These are phyloP conservation scores for Oxyruncus cristatus DNA, from an alignment of 2,113 vertebrate species.

Conservation along the genomic window DNA sequence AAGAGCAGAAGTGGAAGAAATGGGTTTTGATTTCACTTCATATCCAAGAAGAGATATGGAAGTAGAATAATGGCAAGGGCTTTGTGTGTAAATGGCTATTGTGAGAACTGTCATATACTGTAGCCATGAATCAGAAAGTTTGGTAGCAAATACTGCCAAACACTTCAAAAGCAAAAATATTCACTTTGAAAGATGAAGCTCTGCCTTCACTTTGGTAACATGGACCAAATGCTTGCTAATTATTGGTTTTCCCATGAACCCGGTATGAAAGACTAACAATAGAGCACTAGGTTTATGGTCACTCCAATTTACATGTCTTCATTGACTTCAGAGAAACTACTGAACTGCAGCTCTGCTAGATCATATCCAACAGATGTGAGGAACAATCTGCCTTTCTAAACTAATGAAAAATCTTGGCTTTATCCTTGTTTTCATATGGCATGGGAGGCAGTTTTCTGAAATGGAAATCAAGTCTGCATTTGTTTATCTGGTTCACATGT, in stretches of 20 bases:
- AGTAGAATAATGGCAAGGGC: conserved; percentile 3
- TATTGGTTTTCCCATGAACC: not conserved
- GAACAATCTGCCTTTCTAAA: not conserved
- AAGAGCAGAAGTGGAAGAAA: conserved; percentile 21
- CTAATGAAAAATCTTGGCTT: not conserved
- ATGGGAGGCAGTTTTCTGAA: not conserved
- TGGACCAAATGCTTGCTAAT: not conserved
- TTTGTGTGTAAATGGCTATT: not conserved
- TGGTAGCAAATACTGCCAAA: not conserved
- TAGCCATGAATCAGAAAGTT: not conserved
- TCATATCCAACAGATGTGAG: not conserved
- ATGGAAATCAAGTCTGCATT: not conserved
- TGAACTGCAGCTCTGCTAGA: not conserved
- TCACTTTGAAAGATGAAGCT: not conserved
- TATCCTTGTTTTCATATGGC: not conserved
- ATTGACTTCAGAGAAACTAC: not conserved
- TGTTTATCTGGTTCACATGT: not conserved
- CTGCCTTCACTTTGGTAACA: not conserved
- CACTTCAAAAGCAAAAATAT: not conserved
- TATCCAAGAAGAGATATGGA: conserved; percentile 11
- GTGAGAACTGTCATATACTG: not conserved
- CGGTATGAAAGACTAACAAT: not conserved
- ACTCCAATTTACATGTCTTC: not conserved
- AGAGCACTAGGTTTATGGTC: not conserved
- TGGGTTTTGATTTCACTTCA: conserved; percentile 34